Percentiles rank a stretch among this genome's conserved stretches.
Evolutionary conservation across 2,797 vertebrate species (phyloP).

Genomic region (Lutjanus campechanus): DNA sequence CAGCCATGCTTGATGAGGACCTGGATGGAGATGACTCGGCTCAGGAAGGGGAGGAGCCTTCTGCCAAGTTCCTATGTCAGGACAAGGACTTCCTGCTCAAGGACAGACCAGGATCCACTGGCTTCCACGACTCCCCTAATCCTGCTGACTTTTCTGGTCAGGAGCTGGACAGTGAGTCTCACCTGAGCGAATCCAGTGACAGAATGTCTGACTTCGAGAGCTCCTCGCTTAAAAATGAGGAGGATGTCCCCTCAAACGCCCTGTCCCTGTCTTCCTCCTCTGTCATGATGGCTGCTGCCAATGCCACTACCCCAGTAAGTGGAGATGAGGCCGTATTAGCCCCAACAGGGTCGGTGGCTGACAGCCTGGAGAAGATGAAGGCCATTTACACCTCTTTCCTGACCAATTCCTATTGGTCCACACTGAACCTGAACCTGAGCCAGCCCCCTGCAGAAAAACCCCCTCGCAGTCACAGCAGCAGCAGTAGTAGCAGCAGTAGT

Average conservation of each 20-base stretch:
- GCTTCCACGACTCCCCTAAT: constrained; percentile 92
- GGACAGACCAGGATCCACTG: constrained; percentile 91
- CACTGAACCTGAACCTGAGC: constrained; percentile 93
- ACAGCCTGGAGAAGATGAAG: constrained; percentile 99
- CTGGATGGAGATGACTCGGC: constrained; percentile 91
- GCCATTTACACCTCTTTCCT: constrained; percentile 98
- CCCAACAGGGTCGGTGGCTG: constrained; percentile 86
- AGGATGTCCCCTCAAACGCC: constrained; percentile 87
- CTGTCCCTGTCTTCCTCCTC: constrained; percentile 77
- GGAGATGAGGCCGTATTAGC: constrained; percentile 86
- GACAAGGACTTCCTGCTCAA: constrained; percentile 92
- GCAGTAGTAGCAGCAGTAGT: constrained; percentile 96
- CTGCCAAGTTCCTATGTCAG: constrained; percentile 92
- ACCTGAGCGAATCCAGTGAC: constrained; percentile 98
- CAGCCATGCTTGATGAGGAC: constrained; percentile 94
- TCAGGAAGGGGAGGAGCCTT: constrained; percentile 92
- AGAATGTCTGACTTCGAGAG: constrained; percentile 98
- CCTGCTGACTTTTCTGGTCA: constrained; percentile 96
- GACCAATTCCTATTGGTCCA: constrained; percentile 99
- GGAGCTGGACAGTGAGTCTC: constrained; percentile 98
- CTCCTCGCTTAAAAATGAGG: constrained; percentile 95
- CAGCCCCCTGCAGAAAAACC: constrained; percentile 91
- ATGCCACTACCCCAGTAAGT: constrained; percentile 60
- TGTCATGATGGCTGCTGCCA: constrained; percentile 72
- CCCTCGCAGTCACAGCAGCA: constrained; percentile 92